Base-by-base conservation (phyloP, 2,888 invertebrate genomes). In the Rhamnusium bicolor region DNA sequence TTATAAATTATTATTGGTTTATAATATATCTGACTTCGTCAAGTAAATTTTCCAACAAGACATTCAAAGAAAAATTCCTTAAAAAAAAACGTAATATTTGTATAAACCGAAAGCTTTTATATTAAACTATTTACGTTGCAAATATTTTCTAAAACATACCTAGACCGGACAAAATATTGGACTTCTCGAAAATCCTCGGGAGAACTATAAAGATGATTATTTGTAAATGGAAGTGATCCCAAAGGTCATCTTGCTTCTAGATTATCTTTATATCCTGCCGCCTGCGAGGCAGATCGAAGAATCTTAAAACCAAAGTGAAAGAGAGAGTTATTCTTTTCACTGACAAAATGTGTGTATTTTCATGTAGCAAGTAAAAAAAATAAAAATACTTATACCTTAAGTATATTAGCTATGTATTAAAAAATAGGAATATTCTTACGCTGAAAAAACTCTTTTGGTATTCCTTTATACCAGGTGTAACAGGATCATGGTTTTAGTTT, bases 181-280 rank as follows among this genome's bases (percentile, higher is more conserved):
- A 54, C 24, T 1, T n/a, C 54, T 54, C 40, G 54, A 14, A 24
- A 21, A 54, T 24, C n/a, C 54, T 24, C 54, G 3, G 24, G 54
- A 54, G 54, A 21, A 54, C 54, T 27, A 27, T 54, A 54, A 12
- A 54, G 21, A 54, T 54, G 54, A 54, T 54, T 54, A 54, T 54
- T 54, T 54, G 54, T 54, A 54, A 54, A 54, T 54, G 54, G 54
- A 54, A 54, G 24, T 54, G 54, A 27, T 54, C 54, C 54, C 54
- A 27, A 12, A 27, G 54, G 54, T 6, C 54, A 54, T 54, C 19
- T 54, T 54, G 54, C 8, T n/a, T 54, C 54, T 54, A 54, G 54
- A 54, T 54, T 54, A 54, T 54, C 54, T 54, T 21, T 54, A 54
- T 54, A 54, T 54, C 54, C 40, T 3, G 7, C 24, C n/a, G 54